Base-by-base conservation (phyloP, 2,888 invertebrate species). In the Palloptera scutellata region DNA sequence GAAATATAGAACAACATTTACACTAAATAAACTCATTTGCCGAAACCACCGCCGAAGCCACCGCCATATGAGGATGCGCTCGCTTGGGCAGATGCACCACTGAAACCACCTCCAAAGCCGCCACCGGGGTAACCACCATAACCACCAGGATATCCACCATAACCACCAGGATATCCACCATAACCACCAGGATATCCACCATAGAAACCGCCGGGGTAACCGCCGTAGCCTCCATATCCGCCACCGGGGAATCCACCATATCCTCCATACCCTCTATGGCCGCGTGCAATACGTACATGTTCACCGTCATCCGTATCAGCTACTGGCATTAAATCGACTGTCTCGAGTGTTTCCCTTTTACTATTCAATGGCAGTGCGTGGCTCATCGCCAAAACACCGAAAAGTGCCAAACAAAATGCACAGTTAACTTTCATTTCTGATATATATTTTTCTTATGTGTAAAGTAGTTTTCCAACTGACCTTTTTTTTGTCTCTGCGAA, bases 101-200 rank as follows among this genome's bases (percentile, higher is more conserved):
- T 15, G 17, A 11, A 54, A 30, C 52, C 9, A 1, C 67, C 67
- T 3, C 65, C 65, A 19, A 48, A 63, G 40, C 69, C 71, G 15
- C 70, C 70, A 45, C 51, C 58, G 20, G 45, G 51, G 62, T 67
- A 64, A n/a, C 72, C 69, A 9, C 73, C 68, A 55, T 61, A 64
- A 11, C 69, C 65, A 9, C 67, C 65, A 13, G 43, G 69, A 64
- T 54, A 69, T 1, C 73, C 71, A 10, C 74, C 71, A 57, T 67
- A 66, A 1, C 68, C 61, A 1, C 60, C 64, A 17, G 51, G 61
- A 41, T 42, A 19, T n/a, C 63, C 52, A 1, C 55, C 58, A 40
- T 40, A 40, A 8, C 61, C 66, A 1, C 51, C 57, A 45, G 9
- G 20, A 17, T 64, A 64, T 15, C 67, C 68, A 17, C 53, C 57